Evolutionary conservation across 2,888 invertebrate species (phyloP).

Genomic region (Harpalus rubripes): DNA sequence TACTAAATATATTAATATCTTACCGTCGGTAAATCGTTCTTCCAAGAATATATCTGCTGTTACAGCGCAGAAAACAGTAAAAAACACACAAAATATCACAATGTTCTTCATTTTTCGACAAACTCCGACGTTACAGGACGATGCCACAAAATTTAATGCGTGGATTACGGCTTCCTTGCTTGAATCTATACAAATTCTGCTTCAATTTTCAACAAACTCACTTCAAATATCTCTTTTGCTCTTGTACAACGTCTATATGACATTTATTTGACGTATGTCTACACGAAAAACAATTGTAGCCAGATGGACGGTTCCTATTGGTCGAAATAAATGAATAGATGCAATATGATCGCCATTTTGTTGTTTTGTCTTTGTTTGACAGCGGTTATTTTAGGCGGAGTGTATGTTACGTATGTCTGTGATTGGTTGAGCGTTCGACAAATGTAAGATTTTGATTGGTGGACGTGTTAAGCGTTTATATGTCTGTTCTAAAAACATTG

Average conservation of each 20-base stretch:
- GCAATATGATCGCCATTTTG: too few species aligned
- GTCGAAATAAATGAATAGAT: not conserved
- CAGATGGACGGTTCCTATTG: slow-evolving; percentile 63
- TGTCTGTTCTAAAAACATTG: too few species aligned
- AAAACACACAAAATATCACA: slow-evolving; percentile 76
- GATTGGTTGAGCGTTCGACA: slow-evolving; percentile 73
- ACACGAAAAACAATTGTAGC: slow-evolving; percentile 7
- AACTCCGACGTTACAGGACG: not conserved
- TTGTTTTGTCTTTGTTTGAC: slow-evolving; percentile 7
- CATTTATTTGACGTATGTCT: slow-evolving; percentile 50
- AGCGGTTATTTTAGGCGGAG: not conserved
- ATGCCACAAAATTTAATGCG: slow-evolving; percentile 61
- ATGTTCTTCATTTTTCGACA: slow-evolving; percentile 73
- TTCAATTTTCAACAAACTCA: slow-evolving; percentile 13
- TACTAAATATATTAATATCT: slow-evolving; percentile 75
- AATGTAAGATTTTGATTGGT: slow-evolving; percentile 77
- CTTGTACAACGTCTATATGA: not conserved
- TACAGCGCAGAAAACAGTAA: slow-evolving; percentile 81
- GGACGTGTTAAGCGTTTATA: too few species aligned
- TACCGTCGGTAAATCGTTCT: slow-evolving; percentile 90
- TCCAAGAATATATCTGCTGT: slow-evolving; percentile 87
- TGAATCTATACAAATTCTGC: slow-evolving; percentile 61
- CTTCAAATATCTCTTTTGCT: not conserved
- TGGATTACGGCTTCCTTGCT: slow-evolving; percentile 34
- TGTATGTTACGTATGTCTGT: slow-evolving; percentile 69